These are phyloP conservation scores for Macrostomum lignano DNA, from an alignment of 1,140 invertebrate genomes.

Conservation along the genomic window DNA sequence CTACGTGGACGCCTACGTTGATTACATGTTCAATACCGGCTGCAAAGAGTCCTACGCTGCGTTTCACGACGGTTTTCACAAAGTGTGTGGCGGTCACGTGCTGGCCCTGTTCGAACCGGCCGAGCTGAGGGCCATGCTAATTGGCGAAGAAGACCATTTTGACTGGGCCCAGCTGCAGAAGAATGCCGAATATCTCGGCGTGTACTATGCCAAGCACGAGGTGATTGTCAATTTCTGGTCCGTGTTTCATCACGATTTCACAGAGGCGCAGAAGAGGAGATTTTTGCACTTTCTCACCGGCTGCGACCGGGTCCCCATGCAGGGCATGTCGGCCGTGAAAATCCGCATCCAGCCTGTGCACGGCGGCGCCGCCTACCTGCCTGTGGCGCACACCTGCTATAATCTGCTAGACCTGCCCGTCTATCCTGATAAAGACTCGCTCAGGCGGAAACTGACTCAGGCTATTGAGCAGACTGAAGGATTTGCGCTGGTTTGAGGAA, in stretches of 20 bases:
- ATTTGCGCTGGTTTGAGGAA: conserved; percentile 55
- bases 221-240: conserved; percentile 75
- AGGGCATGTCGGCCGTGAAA: conserved; percentile 67
- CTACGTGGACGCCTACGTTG: conserved; percentile 63
- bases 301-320: conserved; percentile 66
- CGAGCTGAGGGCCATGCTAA: conserved; percentile 37
- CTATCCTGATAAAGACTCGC: conserved; percentile 52
- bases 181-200: conserved; percentile 52
- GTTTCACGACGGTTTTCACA: conserved; percentile 62
- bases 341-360: conserved; percentile 58
- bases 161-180: conserved; percentile 10
- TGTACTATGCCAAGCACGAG: conserved; percentile 46
- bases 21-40: conserved; percentile 58
- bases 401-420: conserved; percentile 70
- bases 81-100: conserved; percentile 50
- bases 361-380: conserved; percentile 48
- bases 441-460: conserved; percentile 54
- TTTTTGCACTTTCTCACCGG: conserved; percentile 44
- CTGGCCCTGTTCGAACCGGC: conserved; percentile 55
- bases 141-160: conserved; percentile 40
- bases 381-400: conserved; percentile 87
- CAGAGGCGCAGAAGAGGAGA: conserved; percentile 60
- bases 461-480: conserved; percentile 78
- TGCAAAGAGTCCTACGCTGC: conserved; percentile 50
- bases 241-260: conserved; percentile 48